Conservation (phyloP, 2,113 vertebrate genomes). For the Xenus cinereus region DNA sequence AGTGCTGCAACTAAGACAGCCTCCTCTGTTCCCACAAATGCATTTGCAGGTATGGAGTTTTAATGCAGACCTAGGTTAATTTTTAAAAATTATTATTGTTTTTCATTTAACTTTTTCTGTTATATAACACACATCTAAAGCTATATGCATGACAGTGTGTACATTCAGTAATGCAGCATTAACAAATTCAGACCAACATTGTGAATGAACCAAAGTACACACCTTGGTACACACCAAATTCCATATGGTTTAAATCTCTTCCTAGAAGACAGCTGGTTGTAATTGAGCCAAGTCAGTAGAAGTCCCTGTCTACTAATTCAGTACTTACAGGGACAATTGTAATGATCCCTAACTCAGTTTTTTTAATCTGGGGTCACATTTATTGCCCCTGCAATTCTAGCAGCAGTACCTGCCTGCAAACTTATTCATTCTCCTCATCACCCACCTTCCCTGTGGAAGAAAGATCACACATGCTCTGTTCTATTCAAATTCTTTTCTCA, state of each 20-base stretch:
- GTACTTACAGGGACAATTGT: neutral
- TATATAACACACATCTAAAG: neutral
- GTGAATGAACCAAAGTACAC: neutral
- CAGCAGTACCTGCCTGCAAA: neutral
- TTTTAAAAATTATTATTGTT: neutral
- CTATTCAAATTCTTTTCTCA: neutral
- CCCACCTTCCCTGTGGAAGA: neutral
- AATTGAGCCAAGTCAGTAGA: neutral
- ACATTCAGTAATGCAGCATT: neutral
- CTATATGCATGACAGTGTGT: accelerated
- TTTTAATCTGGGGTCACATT: neutral
- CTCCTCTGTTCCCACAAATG: neutral
- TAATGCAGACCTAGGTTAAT: neutral
- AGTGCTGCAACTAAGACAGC: neutral
- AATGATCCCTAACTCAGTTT: neutral
- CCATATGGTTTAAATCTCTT: neutral
- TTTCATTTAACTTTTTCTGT: neutral
- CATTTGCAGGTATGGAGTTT: neutral
- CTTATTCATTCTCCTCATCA: neutral
- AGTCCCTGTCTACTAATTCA: neutral
- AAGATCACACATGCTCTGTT: neutral
- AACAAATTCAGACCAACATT: neutral
- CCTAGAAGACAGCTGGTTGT: neutral
- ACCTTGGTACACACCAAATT: neutral
- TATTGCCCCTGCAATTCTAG: neutral